Percentiles rank a stretch among this genome's conserved stretches.
phyloP scores from a whole-genome alignment of 2,888 invertebrate species.

The Hyposoter didymator region DNA sequence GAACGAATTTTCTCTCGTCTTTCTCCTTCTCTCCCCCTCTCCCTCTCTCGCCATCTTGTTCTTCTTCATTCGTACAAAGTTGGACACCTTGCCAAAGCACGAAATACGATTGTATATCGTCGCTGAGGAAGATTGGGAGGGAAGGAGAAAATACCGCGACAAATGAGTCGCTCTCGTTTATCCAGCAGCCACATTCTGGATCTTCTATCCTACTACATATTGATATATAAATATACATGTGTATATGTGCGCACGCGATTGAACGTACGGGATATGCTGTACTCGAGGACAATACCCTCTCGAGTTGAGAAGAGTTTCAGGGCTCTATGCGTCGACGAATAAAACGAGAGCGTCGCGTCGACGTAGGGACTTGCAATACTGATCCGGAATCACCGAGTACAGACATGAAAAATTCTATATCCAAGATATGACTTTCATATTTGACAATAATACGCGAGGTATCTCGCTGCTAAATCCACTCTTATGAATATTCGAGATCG shows the following conservation, averaged over 20 bases:
- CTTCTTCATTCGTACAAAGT: slow-evolving; percentile 36
- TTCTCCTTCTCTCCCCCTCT: background rate
- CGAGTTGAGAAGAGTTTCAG: slow-evolving; percentile 54
- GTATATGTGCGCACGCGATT: background rate
- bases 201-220: slow-evolving; percentile 20
- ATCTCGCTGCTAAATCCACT: background rate
- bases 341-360: slow-evolving; percentile 30
- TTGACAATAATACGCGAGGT: background rate
- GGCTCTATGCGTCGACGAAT: slow-evolving; percentile 50
- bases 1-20: slow-evolving; percentile 28
- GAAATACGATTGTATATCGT: slow-evolving; percentile 66
- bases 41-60: slow-evolving; percentile 4
- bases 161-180: slow-evolving; percentile 52
- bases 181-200: slow-evolving; percentile 60
- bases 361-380: slow-evolving; percentile 6
- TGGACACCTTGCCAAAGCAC: slow-evolving; percentile 72
- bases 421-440: slow-evolving; percentile 9
- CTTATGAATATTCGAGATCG: background rate
- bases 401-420: slow-evolving; percentile 11
- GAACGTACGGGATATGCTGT: slow-evolving; percentile 34
- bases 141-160: slow-evolving; percentile 4
- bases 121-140: slow-evolving; percentile 22
- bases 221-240: slow-evolving; percentile 10
- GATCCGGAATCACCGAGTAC: slow-evolving; percentile 8
- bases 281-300: slow-evolving; percentile 65